Evolutionary conservation across 2,113 vertebrate species (phyloP).

Genomic region (Mormyrus lacerda): DNA sequence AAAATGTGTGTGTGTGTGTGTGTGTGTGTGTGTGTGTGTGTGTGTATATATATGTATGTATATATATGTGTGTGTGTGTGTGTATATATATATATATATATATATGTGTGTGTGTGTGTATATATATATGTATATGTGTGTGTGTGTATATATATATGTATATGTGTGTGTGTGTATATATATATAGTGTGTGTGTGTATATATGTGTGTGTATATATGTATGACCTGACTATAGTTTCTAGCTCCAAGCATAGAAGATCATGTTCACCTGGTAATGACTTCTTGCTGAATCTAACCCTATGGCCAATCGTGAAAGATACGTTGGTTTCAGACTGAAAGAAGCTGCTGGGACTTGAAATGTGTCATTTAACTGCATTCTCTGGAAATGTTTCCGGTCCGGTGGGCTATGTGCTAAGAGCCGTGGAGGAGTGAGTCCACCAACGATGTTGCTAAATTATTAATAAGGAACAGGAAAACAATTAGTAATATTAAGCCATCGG

Average conservation of each 20-base stretch:
- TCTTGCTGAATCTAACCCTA: not conserved
- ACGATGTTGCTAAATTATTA: not conserved
- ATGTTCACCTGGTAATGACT: not conserved
- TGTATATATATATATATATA: no score
- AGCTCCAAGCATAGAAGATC: not conserved
- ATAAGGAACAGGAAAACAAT: not conserved
- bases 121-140: no score
- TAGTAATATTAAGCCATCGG: not conserved
- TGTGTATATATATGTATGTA: no score
- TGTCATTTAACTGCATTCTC: not conserved
- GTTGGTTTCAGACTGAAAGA: not conserved
- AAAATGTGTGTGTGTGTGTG: no score
- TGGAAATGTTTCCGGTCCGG: not conserved
- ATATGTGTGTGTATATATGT: no score
- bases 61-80: no score
- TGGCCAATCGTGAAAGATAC: not conserved
- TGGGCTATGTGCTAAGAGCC: not conserved
- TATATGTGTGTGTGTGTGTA: no score
- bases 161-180: no score
- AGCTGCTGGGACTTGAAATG: not conserved
- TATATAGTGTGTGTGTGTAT: no score
- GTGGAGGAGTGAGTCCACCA: not conserved
- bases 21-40: no score
- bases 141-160: no score
- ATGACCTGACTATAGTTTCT: not conserved